A percentile compares a stretch with the other conserved stretches of the same genome.
Evolutionary conservation across 2,797 vertebrate genomes (phyloP).

Genomic region (Ataeniobius toweri): DNA sequence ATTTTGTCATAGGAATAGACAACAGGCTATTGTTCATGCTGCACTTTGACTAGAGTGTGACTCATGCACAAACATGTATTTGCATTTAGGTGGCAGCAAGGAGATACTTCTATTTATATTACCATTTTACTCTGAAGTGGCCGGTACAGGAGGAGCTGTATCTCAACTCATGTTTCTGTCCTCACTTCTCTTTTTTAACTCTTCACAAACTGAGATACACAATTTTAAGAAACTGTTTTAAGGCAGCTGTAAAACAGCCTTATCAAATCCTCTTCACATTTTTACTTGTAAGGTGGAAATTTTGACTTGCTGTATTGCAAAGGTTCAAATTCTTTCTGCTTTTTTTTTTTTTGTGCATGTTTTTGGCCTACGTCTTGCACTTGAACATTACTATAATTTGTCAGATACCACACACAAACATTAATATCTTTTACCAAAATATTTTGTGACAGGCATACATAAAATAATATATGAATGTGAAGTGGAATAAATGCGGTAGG

Average conservation of each 20-base stretch:
- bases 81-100: constrained; percentile 17
- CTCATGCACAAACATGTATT: constrained; percentile 1
- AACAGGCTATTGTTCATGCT: constrained; percentile 11
- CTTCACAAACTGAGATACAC: constrained; percentile 14
- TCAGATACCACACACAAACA: not conserved
- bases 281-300: constrained; percentile 18
- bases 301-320: constrained; percentile 25
- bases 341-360: not conserved
- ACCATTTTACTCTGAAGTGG: constrained; percentile 32
- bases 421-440: not conserved
- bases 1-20: constrained; percentile 9
- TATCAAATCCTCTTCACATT: constrained; percentile 9
- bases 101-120: not conserved
- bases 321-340: constrained; percentile 29
- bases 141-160: constrained; percentile 8
- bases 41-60: constrained; percentile 5
- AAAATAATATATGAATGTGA: not conserved
- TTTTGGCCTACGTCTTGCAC: not conserved
- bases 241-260: constrained; percentile 22
- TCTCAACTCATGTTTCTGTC: constrained; percentile 30
- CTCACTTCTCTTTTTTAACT: constrained; percentile 22
- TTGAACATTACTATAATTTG: not conserved
- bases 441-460: not conserved
- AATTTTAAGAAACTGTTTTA: constrained; percentile 2
- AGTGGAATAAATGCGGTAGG: not conserved